Conservation (phyloP, 2,797 vertebrate genomes). For the Rhinoraja longicauda region DNA sequence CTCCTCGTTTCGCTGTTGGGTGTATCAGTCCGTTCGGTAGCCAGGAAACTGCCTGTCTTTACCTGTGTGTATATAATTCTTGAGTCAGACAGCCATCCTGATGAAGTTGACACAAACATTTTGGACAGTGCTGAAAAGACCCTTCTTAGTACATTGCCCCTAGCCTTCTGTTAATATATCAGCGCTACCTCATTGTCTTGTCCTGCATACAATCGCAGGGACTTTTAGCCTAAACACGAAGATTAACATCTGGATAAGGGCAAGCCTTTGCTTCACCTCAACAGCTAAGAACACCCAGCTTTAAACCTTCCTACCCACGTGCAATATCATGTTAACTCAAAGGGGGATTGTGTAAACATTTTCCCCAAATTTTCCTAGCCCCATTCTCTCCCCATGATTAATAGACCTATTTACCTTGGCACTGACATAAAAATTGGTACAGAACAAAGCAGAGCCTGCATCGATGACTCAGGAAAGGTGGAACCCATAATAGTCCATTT, state of each 20-base stretch:
- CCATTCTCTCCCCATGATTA: background rate
- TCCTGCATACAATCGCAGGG: background rate
- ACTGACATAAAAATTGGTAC: too few relatives aligned
- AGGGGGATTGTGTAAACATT: too few relatives aligned
- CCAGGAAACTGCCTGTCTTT: constrained; percentile 13
- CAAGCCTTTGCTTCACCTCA: too few relatives aligned
- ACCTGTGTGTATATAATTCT: constrained; percentile 27
- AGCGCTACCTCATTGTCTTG: background rate
- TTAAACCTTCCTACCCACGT: too few relatives aligned
- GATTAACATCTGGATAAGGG: too few relatives aligned
- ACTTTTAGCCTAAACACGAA: background rate
- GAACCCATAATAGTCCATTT: too few relatives aligned
- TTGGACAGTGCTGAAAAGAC: background rate
- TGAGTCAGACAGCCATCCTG: constrained; percentile 13
- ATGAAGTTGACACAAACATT: constrained; percentile 18
- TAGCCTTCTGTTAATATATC: background rate
- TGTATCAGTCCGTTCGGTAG: constrained; percentile 21
- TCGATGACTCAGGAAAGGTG: too few relatives aligned
- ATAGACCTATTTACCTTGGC: background rate
- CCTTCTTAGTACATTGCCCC: background rate
- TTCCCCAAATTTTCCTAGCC: too few relatives aligned
- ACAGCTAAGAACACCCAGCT: too few relatives aligned
- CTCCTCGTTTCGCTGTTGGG: constrained; percentile 9
- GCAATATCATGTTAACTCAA: too few relatives aligned
- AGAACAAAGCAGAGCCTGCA: too few relatives aligned